Conservation (phyloP, 2,113 vertebrate genomes). For the Semnornis frantzii region DNA sequence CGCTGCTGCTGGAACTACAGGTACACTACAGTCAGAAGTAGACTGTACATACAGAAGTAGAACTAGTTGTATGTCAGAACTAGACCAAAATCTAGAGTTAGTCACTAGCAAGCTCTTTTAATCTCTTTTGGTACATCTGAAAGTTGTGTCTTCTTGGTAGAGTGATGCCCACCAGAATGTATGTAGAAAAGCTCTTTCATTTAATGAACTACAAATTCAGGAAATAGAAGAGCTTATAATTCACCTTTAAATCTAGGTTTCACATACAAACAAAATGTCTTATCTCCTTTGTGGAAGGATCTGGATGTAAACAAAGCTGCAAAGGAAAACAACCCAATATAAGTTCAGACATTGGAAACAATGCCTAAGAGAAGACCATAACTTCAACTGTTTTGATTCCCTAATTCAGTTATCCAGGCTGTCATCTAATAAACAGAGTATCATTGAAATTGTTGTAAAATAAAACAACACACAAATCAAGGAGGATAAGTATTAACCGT, state of each 20-base stretch:
- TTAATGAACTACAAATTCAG: neutral
- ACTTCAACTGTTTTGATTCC: neutral
- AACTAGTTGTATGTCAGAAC: neutral
- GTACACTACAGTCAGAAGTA: neutral
- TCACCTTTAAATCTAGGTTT: neutral
- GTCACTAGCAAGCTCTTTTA: neutral
- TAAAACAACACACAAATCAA: neutral
- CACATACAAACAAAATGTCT: neutral
- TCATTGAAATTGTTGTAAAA: neutral
- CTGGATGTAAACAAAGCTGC: neutral
- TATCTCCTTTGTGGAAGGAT: neutral
- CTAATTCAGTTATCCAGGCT: neutral
- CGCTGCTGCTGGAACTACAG: neutral
- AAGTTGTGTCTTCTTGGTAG: neutral
- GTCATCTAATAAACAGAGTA: neutral
- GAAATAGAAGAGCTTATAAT: neutral
- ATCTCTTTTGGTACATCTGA: neutral
- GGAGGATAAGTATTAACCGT: neutral
- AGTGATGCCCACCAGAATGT: neutral
- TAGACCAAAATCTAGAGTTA: neutral
- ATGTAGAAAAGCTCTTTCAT: neutral
- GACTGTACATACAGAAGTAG: too few species aligned
- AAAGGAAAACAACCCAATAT: neutral
- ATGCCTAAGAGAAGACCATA: neutral
- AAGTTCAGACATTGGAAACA: neutral